Evolutionary conservation across 2,797 vertebrate species (phyloP).

Genomic region (Sibirionetta formosa): DNA sequence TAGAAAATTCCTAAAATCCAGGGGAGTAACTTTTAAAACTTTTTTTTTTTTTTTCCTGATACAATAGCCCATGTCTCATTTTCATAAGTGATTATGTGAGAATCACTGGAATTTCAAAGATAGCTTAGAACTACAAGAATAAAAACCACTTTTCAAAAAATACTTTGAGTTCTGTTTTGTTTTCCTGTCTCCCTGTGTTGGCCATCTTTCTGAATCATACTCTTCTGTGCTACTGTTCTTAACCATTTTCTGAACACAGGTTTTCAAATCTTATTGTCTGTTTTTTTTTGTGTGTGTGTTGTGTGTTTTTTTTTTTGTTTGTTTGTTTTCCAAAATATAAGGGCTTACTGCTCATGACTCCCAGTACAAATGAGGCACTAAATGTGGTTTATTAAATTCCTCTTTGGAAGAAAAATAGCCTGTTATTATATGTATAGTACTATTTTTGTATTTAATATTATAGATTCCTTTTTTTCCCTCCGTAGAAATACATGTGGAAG

Average conservation of each 20-base stretch:
- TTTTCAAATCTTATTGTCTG: background rate
- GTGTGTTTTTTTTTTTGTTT: background rate
- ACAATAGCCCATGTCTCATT: background rate
- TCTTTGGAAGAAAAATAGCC: background rate
- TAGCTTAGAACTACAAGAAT: background rate
- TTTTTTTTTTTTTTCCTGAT: fast-evolving
- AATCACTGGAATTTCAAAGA: background rate
- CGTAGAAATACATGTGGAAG: background rate
- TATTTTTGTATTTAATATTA: background rate
- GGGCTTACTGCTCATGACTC: background rate
- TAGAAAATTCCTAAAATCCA: background rate
- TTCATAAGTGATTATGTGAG: background rate
- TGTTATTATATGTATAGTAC: background rate
- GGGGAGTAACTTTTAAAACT: background rate
- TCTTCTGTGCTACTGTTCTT: background rate
- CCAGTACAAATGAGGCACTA: background rate
- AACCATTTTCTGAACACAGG: background rate
- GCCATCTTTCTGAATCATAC: background rate
- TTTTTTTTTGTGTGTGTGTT: background rate
- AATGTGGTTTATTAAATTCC: background rate
- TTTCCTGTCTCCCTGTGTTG: background rate
- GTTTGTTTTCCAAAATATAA: background rate
- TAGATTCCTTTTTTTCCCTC: background rate
- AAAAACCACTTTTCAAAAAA: background rate
- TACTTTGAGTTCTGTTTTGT: background rate